Evolutionary conservation across 2,888 invertebrate species (phyloP).

Genomic region (Desoria tigrina): DNA sequence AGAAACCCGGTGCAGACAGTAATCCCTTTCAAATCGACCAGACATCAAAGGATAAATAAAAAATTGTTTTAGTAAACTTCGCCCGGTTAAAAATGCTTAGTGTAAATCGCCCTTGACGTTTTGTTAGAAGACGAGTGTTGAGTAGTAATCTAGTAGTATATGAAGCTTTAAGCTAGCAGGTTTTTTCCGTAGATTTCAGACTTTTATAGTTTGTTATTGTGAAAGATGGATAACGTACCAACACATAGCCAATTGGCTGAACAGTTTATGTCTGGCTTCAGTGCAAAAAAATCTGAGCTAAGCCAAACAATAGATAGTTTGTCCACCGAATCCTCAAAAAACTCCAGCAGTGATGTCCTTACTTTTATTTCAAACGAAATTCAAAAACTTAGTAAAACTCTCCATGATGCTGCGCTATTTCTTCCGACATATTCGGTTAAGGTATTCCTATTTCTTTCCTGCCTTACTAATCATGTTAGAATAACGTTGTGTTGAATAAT

Average conservation of each 20-base stretch:
- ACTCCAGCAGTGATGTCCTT: slow-evolving; percentile 63
- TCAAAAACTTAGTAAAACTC: slow-evolving; percentile 73
- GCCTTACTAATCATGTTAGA: neutral
- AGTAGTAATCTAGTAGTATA: neutral
- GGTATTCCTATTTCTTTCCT: slow-evolving; percentile 35
- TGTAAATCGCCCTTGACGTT: too few species aligned
- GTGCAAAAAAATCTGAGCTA: slow-evolving; percentile 59
- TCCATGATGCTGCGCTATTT: slow-evolving; percentile 77
- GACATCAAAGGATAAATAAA: slow-evolving; percentile 62
- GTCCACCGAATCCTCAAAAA: slow-evolving; percentile 54
- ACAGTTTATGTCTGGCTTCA: slow-evolving; percentile 48
- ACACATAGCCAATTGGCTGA: slow-evolving; percentile 34
- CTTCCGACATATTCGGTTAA: slow-evolving; percentile 75
- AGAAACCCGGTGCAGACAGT: slow-evolving; percentile 50
- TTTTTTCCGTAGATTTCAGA: too few species aligned
- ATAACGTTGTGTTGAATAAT: neutral
- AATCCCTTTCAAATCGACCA: slow-evolving; percentile 63
- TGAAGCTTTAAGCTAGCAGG: too few species aligned
- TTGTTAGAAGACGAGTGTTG: neutral
- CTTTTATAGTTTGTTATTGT: neutral
- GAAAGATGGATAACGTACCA: slow-evolving; percentile 5
- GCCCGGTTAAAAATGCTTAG: too few species aligned
- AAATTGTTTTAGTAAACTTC: slow-evolving; percentile 59
- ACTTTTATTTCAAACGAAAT: slow-evolving; percentile 75
- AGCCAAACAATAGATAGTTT: slow-evolving; percentile 59